Evolutionary conservation across 2,797 vertebrate species (phyloP), one percentile per base, ranked within the genome.

Genomic region (Alfaro cultratus): DNA sequence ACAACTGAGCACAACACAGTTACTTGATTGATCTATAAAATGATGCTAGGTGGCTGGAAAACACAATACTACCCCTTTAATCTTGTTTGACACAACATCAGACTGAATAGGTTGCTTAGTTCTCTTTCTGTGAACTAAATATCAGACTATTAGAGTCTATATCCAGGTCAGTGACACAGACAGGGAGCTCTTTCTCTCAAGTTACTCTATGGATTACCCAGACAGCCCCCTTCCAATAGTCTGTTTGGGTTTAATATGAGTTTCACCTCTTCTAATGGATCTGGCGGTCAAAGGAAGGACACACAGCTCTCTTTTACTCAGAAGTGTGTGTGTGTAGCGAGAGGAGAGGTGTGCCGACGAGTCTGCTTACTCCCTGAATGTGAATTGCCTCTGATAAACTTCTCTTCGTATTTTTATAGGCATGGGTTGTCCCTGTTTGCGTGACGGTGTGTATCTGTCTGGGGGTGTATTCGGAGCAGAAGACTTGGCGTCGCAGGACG

Each of bases 221-320:
- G 81, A 78, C 64, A 15, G 76, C 74, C 55, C 79, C 47, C 21
- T 76, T 71, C 76, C 76, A 80, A 85, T 80, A 78, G 87, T 82
- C 71, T 88, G 87, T 81, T 68, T 88, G 53, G 85, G 82, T 90
- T 89, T 89, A 86, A 91, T 92, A 86, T 75, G 88, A 78, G 84
- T 82, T 86, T 93, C 89, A 89, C 88, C 86, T 90, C 85, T 53
- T 87, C 77, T 89, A 91, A 91, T 93, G 80, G 86, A 75, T 67
- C 57, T 10, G 29, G 75, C 83, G 89, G 80, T 82, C 79, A 16
- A 82, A 41, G 57, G 81, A 89, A 92, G 92, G 90, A 86, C 85
- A 85, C 72, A 2, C 10, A 0, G 21, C 39, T 64, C 85, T 57
- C 71, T 85, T 78, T 79, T 71, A 72, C 81, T 85, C 73, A 1